A percentile compares a stretch with the other conserved stretches of the same genome.
phyloP scores from a whole-genome alignment of 1,140 invertebrate species.

The Lordiphosa stackelbergi region DNA sequence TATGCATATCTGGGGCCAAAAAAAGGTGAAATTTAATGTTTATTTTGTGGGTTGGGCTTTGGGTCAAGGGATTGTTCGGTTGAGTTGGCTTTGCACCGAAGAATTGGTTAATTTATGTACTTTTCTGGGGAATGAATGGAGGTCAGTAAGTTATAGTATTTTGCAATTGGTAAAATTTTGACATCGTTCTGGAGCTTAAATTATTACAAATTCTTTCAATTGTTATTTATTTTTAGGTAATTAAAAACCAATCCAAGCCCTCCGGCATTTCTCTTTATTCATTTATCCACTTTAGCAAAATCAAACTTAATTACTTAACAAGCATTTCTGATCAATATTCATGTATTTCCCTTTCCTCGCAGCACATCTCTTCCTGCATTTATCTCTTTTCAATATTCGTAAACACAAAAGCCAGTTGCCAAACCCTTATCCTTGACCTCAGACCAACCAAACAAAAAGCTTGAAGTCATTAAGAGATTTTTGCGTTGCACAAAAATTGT shows the following conservation, averaged over 20 bases:
- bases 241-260: too few relatives aligned
- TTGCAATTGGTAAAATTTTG: too few relatives aligned
- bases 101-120: conserved; percentile 21
- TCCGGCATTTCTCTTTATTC: too few relatives aligned
- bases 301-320: too few relatives aligned
- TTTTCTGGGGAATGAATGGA: neutral
- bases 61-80: conserved; percentile 15
- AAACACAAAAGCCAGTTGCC: conserved; percentile 48
- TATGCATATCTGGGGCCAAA: conserved; percentile 46
- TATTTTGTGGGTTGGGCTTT: conserved; percentile 24
- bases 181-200: too few relatives aligned
- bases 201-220: too few relatives aligned
- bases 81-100: conserved; percentile 15
- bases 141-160: neutral
- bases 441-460: conserved; percentile 19
- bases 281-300: too few relatives aligned
- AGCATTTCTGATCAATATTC: neutral
- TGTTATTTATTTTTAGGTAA: too few relatives aligned
- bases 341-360: neutral
- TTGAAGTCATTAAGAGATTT: conserved; percentile 60
- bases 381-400: conserved; percentile 45
- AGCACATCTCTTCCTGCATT: conserved; percentile 8
- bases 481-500: conserved; percentile 54
- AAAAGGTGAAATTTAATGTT: conserved; percentile 54
- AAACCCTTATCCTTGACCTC: conserved; percentile 60